These are phyloP conservation scores for Heliangelus exortis DNA, from an alignment of 2,797 vertebrate genomes.

Conservation along the genomic window DNA sequence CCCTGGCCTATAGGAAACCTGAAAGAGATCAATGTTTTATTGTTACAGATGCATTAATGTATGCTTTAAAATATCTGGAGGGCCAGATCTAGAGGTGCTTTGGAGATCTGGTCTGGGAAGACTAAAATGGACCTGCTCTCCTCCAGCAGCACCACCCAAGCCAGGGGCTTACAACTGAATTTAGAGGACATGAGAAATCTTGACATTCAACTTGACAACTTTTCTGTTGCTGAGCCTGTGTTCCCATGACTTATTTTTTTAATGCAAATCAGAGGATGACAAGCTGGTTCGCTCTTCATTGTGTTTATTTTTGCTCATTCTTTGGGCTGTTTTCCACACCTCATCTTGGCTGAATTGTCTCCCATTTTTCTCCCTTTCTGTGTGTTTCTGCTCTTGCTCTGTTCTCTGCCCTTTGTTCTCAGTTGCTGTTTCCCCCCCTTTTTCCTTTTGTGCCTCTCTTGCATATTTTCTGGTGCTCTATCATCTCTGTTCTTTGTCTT, in stretches of 20 bases:
- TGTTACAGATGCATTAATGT: background rate
- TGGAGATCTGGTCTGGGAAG: background rate
- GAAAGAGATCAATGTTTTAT: background rate
- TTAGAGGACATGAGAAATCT: background rate
- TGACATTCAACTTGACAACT: slow-evolving; percentile 45
- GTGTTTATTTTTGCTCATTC: slow-evolving; percentile 49
- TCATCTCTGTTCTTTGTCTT: slow-evolving; percentile 67
- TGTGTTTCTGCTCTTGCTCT: slow-evolving; percentile 43
- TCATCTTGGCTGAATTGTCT: slow-evolving; percentile 35
- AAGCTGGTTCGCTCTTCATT: slow-evolving; percentile 29
- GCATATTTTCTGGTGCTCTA: slow-evolving; percentile 65
- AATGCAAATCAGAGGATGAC: slow-evolving; percentile 56
- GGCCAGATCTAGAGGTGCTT: background rate
- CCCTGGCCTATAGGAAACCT: background rate
- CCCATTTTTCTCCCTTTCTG: slow-evolving; percentile 36
- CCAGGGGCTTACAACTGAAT: background rate
- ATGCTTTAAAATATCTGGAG: background rate
- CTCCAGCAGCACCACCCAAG: background rate
- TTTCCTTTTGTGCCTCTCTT: slow-evolving; percentile 55
- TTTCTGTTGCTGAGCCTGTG: background rate
- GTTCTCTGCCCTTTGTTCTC: slow-evolving; percentile 63
- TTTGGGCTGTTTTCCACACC: slow-evolving; percentile 26
- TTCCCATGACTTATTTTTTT: slow-evolving; percentile 42
- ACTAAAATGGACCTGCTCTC: background rate
- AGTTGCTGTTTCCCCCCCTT: background rate